These are phyloP conservation scores for Thamnophis elegans DNA, from an alignment of 2,797 vertebrate species.

Conservation along the genomic window DNA sequence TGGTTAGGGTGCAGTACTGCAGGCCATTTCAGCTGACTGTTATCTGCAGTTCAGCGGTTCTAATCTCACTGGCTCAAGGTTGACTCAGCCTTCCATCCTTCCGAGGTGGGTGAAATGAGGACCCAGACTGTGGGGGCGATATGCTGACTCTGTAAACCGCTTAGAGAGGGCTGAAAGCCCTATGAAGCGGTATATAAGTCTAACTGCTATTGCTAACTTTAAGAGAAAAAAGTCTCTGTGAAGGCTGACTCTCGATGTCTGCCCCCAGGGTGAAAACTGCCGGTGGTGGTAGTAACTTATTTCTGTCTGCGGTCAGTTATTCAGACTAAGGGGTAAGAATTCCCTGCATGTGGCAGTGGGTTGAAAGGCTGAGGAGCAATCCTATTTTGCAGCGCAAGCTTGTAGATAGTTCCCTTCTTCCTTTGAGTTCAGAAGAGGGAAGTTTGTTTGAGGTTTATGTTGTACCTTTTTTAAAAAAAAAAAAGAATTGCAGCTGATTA, in stretches of 20 bases:
- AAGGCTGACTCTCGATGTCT: background rate
- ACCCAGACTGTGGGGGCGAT: too few relatives aligned
- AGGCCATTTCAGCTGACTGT: too few relatives aligned
- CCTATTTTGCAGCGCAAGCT: background rate
- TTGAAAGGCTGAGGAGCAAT: background rate
- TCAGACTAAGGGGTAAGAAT: background rate
- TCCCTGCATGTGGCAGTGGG: background rate
- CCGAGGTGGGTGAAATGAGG: too few relatives aligned
- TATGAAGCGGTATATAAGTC: too few relatives aligned
- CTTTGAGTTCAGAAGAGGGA: background rate
- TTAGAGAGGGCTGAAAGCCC: too few relatives aligned
- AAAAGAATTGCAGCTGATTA: background rate
- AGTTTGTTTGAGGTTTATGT: background rate
- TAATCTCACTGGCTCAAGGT: too few relatives aligned
- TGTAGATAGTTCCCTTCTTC: background rate
- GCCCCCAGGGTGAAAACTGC: background rate
- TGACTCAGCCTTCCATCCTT: too few relatives aligned
- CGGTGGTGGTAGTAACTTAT: background rate
- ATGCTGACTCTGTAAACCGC: too few relatives aligned
- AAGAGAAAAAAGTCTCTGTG: background rate
- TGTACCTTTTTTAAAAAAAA: background rate
- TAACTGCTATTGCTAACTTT: too few relatives aligned
- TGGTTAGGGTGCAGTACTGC: too few relatives aligned
- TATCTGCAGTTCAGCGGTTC: too few relatives aligned
- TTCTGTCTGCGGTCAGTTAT: background rate